phyloP scores from a whole-genome alignment of 2,113 vertebrate species.

The Ctenomys sociabilis region DNA sequence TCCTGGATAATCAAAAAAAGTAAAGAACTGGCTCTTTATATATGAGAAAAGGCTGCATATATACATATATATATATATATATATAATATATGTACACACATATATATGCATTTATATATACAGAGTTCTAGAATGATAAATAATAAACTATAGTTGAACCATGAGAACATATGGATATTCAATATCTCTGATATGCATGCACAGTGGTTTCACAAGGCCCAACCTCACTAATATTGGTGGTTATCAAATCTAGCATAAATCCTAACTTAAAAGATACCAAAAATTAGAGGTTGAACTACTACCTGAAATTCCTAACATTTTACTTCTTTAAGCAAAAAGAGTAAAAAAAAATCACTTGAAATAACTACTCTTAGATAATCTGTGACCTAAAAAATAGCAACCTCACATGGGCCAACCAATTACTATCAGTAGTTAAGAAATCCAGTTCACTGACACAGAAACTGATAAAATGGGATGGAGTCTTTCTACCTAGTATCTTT shows the following conservation, averaged over 20 bases:
- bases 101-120: not conserved
- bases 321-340: not conserved
- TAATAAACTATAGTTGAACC: too few relatives aligned
- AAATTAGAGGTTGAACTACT: not conserved
- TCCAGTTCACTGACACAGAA: not conserved
- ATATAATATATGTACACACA: too few relatives aligned
- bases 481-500: not conserved
- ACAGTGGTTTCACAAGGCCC: not conserved
- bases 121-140: not conserved
- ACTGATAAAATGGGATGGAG: not conserved
- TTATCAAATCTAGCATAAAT: not conserved
- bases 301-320: not conserved
- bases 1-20: not conserved
- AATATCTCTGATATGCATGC: not conserved
- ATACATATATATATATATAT: not conserved
- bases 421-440: not conserved
- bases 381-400: not conserved
- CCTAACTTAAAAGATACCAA: not conserved
- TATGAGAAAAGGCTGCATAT: not conserved
- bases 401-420: not conserved
- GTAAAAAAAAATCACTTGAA: not conserved
- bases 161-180: not conserved
- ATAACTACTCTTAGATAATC: not conserved
- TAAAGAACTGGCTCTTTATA: not conserved
- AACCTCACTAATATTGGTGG: not conserved